Percentiles rank a stretch among this genome's conserved stretches.
Evolutionary conservation across 2,113 vertebrate species (phyloP).

Genomic region (Cochlearius cochlearius): DNA sequence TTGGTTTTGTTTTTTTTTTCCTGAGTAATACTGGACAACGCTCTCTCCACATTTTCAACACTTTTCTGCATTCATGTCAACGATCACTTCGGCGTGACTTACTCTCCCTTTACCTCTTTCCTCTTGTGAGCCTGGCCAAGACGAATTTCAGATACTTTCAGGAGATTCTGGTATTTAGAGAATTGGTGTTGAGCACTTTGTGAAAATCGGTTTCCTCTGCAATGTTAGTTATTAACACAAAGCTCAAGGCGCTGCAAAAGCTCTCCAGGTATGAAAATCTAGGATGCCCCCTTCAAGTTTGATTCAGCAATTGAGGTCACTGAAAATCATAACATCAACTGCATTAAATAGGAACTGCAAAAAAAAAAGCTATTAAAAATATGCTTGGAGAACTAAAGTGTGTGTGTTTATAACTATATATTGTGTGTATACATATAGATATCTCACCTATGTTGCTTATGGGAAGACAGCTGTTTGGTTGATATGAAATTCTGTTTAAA

Average conservation of each 20-base stretch:
- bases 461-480: background rate
- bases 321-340: background rate
- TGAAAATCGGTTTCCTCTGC: background rate
- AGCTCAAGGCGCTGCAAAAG: background rate
- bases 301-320: background rate
- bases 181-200: background rate
- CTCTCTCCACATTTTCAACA: background rate
- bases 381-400: background rate
- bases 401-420: background rate
- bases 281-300: background rate
- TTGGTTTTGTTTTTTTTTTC: background rate
- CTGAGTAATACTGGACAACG: background rate
- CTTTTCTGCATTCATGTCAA: background rate
- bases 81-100: background rate
- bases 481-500: background rate
- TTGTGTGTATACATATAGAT: background rate
- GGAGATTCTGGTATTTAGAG: background rate
- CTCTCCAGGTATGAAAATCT: background rate
- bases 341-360: background rate
- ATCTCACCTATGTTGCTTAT: background rate
- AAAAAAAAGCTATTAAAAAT: background rate
- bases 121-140: background rate
- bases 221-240: background rate
- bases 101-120: background rate
- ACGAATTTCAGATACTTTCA: background rate